Percentiles rank a stretch among this genome's conserved stretches.
phyloP scores from a whole-genome alignment of 1,140 invertebrate genomes.

The Chrysopa pallens region DNA sequence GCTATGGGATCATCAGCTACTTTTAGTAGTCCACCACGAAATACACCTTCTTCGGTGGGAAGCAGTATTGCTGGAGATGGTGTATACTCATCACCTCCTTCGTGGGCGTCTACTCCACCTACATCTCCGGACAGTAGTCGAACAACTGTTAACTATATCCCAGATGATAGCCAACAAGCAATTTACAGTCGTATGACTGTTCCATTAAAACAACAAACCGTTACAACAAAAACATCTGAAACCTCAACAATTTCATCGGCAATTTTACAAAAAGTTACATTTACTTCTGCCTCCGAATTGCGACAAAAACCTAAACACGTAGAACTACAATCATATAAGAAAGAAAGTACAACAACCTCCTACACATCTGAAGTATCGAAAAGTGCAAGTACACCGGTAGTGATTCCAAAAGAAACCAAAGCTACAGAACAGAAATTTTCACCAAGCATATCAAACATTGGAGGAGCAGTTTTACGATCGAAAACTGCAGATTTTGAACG shows the following conservation, averaged over 20 bases:
- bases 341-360: slow-evolving; percentile 3
- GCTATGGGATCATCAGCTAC: slow-evolving; percentile 39
- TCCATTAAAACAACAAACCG: slow-evolving; percentile 6
- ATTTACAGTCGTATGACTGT: slow-evolving; percentile 10
- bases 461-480: slow-evolving; percentile 42
- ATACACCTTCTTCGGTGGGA: slow-evolving; percentile 17
- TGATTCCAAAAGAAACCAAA: slow-evolving; percentile 7
- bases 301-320: slow-evolving; percentile 17
- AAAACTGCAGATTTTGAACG: slow-evolving; percentile 49
- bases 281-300: slow-evolving; percentile 32
- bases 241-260: slow-evolving; percentile 17
- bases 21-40: slow-evolving; percentile 26
- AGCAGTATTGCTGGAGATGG: slow-evolving; percentile 20
- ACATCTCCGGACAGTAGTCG: slow-evolving; percentile 31
- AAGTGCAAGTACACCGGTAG: slow-evolving; percentile 9
- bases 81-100: slow-evolving; percentile 31
- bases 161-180: slow-evolving; percentile 19
- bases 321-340: slow-evolving; percentile 5
- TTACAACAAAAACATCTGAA: slow-evolving; percentile 3
- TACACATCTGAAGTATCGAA: slow-evolving; percentile 7
- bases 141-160: slow-evolving; percentile 32
- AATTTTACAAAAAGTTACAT: slow-evolving; percentile 35
- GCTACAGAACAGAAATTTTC: slow-evolving; percentile 23
- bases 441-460: slow-evolving; percentile 43
- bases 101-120: slow-evolving; percentile 37